Percentiles rank a stretch among this genome's conserved stretches.
These are phyloP conservation scores for Pemphredon lugubris DNA, from an alignment of 2,888 invertebrate species.

Conservation along the genomic window DNA sequence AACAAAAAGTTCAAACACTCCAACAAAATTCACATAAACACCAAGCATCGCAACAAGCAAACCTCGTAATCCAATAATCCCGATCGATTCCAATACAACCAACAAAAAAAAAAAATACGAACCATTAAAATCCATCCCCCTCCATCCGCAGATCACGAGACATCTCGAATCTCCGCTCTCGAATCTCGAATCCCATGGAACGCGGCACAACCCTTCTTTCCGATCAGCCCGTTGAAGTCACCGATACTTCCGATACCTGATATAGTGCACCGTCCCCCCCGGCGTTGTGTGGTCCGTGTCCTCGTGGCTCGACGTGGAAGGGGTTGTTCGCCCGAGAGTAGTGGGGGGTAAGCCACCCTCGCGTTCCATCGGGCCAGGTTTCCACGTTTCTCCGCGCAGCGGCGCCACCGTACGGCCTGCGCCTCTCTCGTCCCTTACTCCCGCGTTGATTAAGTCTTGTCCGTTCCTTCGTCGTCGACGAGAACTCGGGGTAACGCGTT, in stretches of 20 bases:
- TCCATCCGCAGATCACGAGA: too few species aligned
- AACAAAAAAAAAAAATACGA: too few species aligned
- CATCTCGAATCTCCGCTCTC: too few species aligned
- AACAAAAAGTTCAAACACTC: too few species aligned
- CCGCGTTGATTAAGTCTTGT: conserved; percentile 57
- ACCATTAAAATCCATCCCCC: too few species aligned
- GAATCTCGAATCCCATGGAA: background rate
- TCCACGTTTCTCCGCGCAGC: conserved; percentile 62
- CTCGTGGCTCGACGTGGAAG: conserved; percentile 66
- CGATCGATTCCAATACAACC: too few species aligned
- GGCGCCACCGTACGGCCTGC: conserved; percentile 79
- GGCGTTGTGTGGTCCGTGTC: conserved; percentile 52
- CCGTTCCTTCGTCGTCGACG: conserved; percentile 20
- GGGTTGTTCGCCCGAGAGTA: conserved; percentile 47
- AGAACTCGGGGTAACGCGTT: too few species aligned
- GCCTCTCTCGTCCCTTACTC: conserved; percentile 67
- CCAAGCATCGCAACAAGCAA: too few species aligned
- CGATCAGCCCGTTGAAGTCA: conserved; percentile 81
- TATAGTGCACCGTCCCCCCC: conserved; percentile 66
- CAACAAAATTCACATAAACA: too few species aligned
- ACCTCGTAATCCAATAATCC: too few species aligned
- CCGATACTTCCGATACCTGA: conserved; percentile 80
- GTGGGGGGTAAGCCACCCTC: conserved; percentile 77
- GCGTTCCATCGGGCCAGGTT: conserved; percentile 69
- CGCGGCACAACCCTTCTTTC: conserved; percentile 73